Evolutionary conservation across 2,888 invertebrate species (phyloP), one percentile per base, ranked within the genome.

Genomic region (Cancer borealis): DNA sequence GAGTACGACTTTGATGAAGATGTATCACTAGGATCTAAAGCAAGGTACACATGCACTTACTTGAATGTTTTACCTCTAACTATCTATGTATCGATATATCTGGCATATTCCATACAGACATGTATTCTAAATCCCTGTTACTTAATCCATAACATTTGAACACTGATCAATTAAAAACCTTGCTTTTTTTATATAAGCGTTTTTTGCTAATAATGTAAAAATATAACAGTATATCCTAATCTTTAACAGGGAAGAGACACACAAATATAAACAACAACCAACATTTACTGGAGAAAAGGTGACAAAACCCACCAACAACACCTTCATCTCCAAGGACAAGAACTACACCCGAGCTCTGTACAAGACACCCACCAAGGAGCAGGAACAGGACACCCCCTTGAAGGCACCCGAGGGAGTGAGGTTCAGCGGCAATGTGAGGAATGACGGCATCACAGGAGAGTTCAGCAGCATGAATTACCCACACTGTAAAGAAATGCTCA

Each of bases 391-490:
- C 3, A 88, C 54, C 39, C 87, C 92, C 26, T 46, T 21, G 26
- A 54, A 2, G 54, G 47, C 60, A 12, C 88, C 49, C 30, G 84
- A 88, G 12, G 30, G 17, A 10, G 94, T 60, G 21, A 90, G 54
- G 14, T 95, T 95, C 90, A 88, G 79, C 73, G 95, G 95, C 66
- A 93, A 94, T 54, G 92, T 95, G 12, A 87, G 66, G 47, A 95
- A 95, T 92, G 95, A 95, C 88, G 95, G 95, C 8, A 66, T 93
- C 26, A 95, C 95, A 10, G 95, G 95, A 73, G 95, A 95, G 89
- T 95, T 95, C 92, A 93, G 95, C 89, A 92, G 94, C 90, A 95
- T 95, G 95, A 95, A 95, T 73, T 95, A 95, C 88, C 93, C 95
- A 14, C 95, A 95, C 90, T 92, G 92, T 79, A 95, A 89, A 45